These are phyloP conservation scores for Hystrix cristata DNA, from an alignment of 2,113 vertebrate genomes.

Conservation along the genomic window DNA sequence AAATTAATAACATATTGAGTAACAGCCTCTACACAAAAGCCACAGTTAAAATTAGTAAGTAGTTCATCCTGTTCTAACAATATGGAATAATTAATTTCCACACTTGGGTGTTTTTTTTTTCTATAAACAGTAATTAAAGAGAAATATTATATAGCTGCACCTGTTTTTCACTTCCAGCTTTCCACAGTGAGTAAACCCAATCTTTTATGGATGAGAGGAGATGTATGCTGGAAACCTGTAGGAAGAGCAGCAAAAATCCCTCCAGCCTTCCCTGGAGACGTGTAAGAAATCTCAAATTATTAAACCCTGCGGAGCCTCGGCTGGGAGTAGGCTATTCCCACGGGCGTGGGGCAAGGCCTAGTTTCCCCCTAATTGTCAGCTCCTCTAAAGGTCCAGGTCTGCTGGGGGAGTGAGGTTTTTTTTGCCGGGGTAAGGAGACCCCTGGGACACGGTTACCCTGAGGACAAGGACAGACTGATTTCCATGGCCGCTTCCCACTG, in stretches of 20 bases:
- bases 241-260: constrained; percentile 76
- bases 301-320: constrained; percentile 81
- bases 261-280: constrained; percentile 77
- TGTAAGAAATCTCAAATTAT: constrained; percentile 81
- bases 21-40: constrained; percentile 77
- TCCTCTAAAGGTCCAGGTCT: background rate
- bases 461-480: background rate
- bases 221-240: constrained; percentile 68
- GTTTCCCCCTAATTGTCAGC: constrained; percentile 65
- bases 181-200: constrained; percentile 85
- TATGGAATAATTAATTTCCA: constrained; percentile 87
- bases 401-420: background rate
- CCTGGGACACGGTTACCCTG: background rate
- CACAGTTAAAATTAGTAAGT: constrained; percentile 86
- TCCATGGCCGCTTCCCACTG: background rate
- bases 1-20: constrained; percentile 78
- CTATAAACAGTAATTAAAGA: constrained; percentile 90
- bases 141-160: constrained; percentile 88
- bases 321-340: constrained; percentile 69
- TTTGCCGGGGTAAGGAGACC: background rate
- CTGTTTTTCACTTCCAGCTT: constrained; percentile 85
- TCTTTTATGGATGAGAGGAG: constrained; percentile 89
- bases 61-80: constrained; percentile 85
- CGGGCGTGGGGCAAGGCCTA: background rate
- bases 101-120: constrained; percentile 64